phyloP scores from a whole-genome alignment of 1,140 invertebrate genomes.

The Nephotettix cincticeps region DNA sequence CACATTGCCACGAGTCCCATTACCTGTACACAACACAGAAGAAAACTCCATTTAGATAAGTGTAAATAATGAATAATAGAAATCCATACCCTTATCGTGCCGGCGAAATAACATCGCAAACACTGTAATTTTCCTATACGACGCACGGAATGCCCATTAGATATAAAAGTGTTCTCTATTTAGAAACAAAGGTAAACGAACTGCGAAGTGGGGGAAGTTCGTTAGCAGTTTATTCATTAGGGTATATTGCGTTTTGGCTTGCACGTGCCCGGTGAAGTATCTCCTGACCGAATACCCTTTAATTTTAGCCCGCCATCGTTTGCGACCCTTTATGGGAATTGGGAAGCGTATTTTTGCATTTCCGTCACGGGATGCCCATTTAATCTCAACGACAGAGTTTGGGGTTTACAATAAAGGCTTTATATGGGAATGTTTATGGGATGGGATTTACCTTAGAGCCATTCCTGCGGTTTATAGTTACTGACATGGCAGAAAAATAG shows the following conservation, averaged over 20 bases:
- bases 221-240: slow-evolving; percentile 10
- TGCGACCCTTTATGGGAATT: neutral
- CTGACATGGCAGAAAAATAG: too few species aligned
- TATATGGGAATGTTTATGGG: too few species aligned
- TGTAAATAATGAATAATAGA: too few species aligned
- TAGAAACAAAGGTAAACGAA: slow-evolving; percentile 10
- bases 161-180: slow-evolving; percentile 4
- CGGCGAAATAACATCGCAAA: too few species aligned
- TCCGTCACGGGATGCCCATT: neutral
- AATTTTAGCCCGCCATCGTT: neutral
- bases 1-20: too few species aligned
- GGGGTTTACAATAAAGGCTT: too few species aligned
- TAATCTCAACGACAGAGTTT: neutral
- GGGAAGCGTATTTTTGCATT: slow-evolving; percentile 7
- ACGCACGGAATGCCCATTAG: neutral
- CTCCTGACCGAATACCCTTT: neutral
- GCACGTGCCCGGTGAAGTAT: neutral
- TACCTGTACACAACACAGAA: too few species aligned
- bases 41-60: too few species aligned
- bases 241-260: neutral
- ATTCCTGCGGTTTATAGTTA: too few species aligned
- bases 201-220: neutral
- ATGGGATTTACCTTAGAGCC: too few species aligned
- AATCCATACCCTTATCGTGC: too few species aligned
- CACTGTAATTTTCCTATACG: neutral